Evolutionary conservation across 1,140 invertebrate genomes (phyloP).

Genomic region (Magallana ariakensis): DNA sequence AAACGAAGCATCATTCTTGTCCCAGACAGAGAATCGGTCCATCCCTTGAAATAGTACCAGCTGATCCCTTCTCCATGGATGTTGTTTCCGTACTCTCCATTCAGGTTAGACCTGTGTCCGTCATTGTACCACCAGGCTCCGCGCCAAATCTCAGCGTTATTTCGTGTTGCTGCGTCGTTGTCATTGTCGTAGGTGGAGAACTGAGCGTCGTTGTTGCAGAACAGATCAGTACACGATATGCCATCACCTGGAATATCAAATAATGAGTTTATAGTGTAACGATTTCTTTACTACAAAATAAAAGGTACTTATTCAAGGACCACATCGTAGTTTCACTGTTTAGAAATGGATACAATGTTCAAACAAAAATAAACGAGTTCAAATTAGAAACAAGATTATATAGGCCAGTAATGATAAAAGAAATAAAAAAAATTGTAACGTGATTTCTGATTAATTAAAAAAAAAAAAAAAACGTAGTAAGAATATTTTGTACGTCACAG

Average conservation of each 20-base stretch:
- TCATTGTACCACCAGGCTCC: background rate
- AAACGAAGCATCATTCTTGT: conserved; percentile 13
- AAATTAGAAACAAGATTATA: too few relatives aligned
- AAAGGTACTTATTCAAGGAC: too few relatives aligned
- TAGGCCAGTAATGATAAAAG: too few relatives aligned
- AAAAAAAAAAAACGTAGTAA: too few relatives aligned
- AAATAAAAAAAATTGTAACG: too few relatives aligned
- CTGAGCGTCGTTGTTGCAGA: background rate
- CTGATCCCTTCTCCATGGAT: background rate
- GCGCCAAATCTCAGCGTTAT: background rate
- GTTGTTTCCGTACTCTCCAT: background rate
- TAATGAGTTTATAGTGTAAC: too few relatives aligned
- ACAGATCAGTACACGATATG: background rate
- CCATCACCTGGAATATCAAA: background rate
- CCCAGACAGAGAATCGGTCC: background rate
- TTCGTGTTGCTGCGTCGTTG: background rate
- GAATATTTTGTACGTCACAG: too few relatives aligned
- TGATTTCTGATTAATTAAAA: too few relatives aligned
- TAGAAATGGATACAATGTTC: too few relatives aligned
- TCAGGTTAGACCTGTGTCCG: background rate
- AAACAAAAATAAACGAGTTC: too few relatives aligned
- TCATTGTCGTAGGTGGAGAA: background rate
- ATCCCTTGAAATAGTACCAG: conserved; percentile 5
- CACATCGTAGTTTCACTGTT: too few relatives aligned
- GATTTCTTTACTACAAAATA: too few relatives aligned